Evolutionary conservation across 2,113 vertebrate genomes (phyloP), one percentile per base, ranked within the genome.

Genomic region (Tricholaema leucomelas): DNA sequence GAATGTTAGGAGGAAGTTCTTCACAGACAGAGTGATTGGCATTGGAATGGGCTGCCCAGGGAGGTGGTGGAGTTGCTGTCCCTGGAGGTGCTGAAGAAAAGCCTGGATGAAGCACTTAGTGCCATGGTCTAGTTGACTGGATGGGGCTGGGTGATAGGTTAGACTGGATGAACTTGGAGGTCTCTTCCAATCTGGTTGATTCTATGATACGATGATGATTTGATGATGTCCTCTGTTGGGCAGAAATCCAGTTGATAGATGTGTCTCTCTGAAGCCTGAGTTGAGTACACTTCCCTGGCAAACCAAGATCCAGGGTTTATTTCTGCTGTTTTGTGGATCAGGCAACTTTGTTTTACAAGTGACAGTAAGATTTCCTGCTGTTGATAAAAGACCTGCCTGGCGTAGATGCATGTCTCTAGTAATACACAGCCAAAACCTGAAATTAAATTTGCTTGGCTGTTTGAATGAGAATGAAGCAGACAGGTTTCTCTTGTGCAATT

Each of bases 401-500:
- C 7, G 6, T 33, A 48, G 48, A 12, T 91, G 31, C 5, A 5
- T 20, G 54, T 70, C n/a, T 87, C 54, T 38, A n/a, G 56, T 80
- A 82, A 44, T 21, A 54, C 27, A 10, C 24, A 78, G 61, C 58
- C 59, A 16, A 64, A 81, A 58, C 60, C 44, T 69, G 70, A 78
- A 52, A 81, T 90, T 48, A 46, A 66, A 30, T 88, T 92, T n/a
- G 76, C 76, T 80, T 78, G 83, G 90, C 85, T 86, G 73, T 85
- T 87, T 16, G 25, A 56, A 44, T 81, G 85, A 75, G 38, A 78
- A 84, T 54, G 93, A 78, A 88, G 73, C 69, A 71, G 95, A 83
- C 90, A 50, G 54, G 88, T 90, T 93, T 75, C 85, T 94, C 88
- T 88, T 92, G 61, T 72, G 82, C 80, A 95, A 72, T 86, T 94